Conservation (phyloP, 2,113 vertebrate genomes). For the Atherinomorus stipes region DNA sequence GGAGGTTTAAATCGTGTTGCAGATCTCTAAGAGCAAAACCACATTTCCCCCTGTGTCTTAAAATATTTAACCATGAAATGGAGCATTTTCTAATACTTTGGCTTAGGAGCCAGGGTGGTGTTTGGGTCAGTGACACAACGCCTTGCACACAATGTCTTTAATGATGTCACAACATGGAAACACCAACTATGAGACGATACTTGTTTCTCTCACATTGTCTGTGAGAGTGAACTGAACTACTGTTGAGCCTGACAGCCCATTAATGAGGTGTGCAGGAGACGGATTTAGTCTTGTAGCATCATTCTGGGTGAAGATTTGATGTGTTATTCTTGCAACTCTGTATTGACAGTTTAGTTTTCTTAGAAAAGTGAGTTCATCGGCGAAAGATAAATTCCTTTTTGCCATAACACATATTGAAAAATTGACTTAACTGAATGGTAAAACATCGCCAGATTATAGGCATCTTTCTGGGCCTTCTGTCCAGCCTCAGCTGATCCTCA, state of each 20-base stretch:
- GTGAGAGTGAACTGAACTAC: not conserved
- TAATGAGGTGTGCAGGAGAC: not conserved
- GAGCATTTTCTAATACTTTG: not conserved
- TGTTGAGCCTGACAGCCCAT: not conserved
- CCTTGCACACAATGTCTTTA: not conserved
- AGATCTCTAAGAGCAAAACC: constrained; percentile 1
- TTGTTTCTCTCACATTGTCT: not conserved
- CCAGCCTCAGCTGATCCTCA: not conserved
- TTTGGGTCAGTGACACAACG: not conserved
- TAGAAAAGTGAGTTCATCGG: not conserved
- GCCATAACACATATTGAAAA: not conserved
- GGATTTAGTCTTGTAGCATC: not conserved
- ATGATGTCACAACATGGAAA: not conserved
- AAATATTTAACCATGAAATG: not conserved
- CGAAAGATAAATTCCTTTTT: not conserved
- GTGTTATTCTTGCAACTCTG: too few relatives aligned
- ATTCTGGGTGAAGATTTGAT: not conserved
- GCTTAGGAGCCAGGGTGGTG: not conserved
- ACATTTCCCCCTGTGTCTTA: not conserved
- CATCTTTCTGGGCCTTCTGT: constrained; percentile 20
- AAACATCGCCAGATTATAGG: not conserved
- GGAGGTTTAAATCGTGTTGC: not conserved
- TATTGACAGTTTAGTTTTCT: not conserved
- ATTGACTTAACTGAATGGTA: not conserved
- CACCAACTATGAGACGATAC: not conserved